Evolutionary conservation across 2,888 invertebrate species (phyloP).

Genomic region (Lamproptera curius): DNA sequence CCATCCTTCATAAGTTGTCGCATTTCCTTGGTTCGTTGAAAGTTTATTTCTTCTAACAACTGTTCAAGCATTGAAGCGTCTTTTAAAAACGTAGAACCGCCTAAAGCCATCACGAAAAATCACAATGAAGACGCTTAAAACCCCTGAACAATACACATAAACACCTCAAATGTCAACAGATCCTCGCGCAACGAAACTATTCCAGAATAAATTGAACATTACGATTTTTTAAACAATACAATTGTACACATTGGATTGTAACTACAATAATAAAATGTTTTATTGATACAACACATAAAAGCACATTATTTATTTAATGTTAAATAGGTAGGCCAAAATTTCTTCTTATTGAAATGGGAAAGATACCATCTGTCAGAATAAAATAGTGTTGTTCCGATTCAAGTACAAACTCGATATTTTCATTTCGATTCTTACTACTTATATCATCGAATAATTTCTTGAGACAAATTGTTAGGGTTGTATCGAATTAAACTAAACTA

Average conservation of each 20-base stretch:
- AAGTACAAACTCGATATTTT: no score
- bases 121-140: slow-evolving; percentile 13
- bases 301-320: neutral
- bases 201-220: slow-evolving; percentile 3
- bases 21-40: slow-evolving; percentile 94
- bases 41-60: slow-evolving; percentile 93
- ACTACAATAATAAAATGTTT: neutral
- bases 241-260: neutral
- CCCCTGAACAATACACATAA: slow-evolving; percentile 22
- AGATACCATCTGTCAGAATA: no score
- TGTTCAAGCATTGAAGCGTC: slow-evolving; percentile 88
- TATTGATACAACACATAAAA: neutral
- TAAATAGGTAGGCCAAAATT: no score
- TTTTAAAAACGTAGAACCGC: slow-evolving; percentile 56
- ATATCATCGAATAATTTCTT: no score
- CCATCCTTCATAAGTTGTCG: slow-evolving; percentile 92
- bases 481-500: no score
- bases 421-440: no score
- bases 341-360: no score
- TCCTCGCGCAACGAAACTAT: slow-evolving; percentile 5
- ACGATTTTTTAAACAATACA: neutral
- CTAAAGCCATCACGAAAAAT: slow-evolving; percentile 52
- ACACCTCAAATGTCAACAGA: slow-evolving; percentile 34
- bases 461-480: no score
- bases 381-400: no score